Conservation (phyloP, 1,140 invertebrate species). For the Macrotrachela quadricornifera region DNA sequence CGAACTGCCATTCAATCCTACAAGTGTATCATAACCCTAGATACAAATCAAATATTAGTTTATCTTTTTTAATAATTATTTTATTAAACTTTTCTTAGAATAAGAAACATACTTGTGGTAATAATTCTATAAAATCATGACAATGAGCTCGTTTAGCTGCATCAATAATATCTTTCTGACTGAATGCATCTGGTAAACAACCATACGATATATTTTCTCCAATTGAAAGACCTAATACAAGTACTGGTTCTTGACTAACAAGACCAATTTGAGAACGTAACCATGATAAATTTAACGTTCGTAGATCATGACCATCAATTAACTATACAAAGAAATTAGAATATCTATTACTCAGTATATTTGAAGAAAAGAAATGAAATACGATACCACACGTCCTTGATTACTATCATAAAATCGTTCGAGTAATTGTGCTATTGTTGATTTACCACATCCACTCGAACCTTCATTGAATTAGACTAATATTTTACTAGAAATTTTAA, state of each 20-base stretch:
- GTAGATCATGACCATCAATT: constrained; percentile 63
- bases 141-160: no score
- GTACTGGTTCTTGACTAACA: constrained; percentile 89
- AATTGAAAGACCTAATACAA: constrained; percentile 84
- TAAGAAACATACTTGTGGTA: no score
- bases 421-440: not conserved
- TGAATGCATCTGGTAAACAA: constrained; percentile 35
- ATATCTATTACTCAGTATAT: no score
- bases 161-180: no score
- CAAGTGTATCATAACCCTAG: no score
- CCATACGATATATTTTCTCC: constrained; percentile 88
- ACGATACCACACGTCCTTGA: constrained; percentile 50
- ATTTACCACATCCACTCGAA: not conserved
- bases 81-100: no score
- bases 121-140: no score
- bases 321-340: not conserved
- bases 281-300: constrained; percentile 36
- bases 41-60: no score
- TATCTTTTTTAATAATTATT: no score
- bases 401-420: not conserved
- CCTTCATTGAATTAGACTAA: not conserved
- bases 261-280: constrained; percentile 60
- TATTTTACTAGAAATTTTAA: no score
- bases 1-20: no score
- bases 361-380: no score